phyloP scores from a whole-genome alignment of 2,888 invertebrate genomes.

The Eupeodes latifasciatus region DNA sequence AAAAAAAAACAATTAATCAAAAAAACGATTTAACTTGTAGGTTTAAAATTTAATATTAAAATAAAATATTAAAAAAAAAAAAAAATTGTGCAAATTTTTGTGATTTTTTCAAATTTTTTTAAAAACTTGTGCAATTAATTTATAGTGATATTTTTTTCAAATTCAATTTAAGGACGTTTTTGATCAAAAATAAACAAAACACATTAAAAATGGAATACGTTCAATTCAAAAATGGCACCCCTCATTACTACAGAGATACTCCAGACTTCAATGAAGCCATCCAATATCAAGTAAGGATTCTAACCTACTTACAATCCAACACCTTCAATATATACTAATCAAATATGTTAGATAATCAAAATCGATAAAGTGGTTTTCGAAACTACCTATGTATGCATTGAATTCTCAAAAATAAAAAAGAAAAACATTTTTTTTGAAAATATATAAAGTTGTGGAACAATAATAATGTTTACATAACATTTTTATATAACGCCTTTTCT shows the following conservation, averaged over 20 bases:
- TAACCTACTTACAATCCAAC: constrained; percentile 28
- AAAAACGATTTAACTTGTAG: constrained; percentile 73
- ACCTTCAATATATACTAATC: neutral
- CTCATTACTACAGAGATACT: constrained; percentile 83
- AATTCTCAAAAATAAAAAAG: neutral
- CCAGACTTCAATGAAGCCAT: constrained; percentile 83
- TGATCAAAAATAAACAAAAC: constrained; percentile 60
- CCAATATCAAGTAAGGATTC: constrained; percentile 84
- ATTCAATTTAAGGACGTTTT: constrained; percentile 66
- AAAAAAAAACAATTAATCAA: constrained; percentile 46
- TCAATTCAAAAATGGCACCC: constrained; percentile 84
- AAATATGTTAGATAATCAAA: neutral
- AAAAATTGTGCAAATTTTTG: constrained; percentile 64
- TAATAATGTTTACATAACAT: constrained; percentile 67
- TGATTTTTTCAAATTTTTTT: constrained; percentile 76
- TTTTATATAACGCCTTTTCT: constrained; percentile 60
- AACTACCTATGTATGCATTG: neutral
- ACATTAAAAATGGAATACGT: constrained; percentile 83
- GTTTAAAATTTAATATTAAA: constrained; percentile 76
- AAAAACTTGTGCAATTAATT: constrained; percentile 17
- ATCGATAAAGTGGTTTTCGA: constrained; percentile 18
- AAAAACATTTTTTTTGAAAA: neutral
- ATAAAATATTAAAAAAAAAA: constrained; percentile 73
- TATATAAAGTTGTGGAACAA: neutral
- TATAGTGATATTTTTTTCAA: constrained; percentile 51